phyloP scores from a whole-genome alignment of 2,888 invertebrate species.

The Oscheius sp. region DNA sequence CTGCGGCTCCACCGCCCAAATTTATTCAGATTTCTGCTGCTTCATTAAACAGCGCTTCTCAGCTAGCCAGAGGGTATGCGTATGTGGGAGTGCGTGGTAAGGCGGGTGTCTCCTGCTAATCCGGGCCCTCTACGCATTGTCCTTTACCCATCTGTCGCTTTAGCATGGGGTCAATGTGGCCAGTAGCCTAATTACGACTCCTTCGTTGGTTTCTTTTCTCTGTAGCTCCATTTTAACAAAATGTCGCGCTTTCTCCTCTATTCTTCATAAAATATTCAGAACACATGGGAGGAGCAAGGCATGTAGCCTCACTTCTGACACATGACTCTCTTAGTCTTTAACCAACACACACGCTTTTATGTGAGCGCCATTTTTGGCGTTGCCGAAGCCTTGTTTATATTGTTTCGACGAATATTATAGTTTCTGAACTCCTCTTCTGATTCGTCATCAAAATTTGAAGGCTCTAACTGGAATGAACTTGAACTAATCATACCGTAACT shows the following conservation, averaged over 20 bases:
- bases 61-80: too few species aligned
- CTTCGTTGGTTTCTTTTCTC: not conserved
- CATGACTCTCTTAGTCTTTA: conserved; percentile 22
- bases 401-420: too few species aligned
- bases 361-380: too few species aligned
- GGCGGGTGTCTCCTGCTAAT: conserved; percentile 32
- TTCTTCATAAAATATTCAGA: conserved; percentile 19
- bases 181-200: conserved; percentile 22
- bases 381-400: too few species aligned
- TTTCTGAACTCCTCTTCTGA: too few species aligned
- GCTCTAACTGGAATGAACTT: too few species aligned
- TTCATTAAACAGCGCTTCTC: not conserved
- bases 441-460: too few species aligned
- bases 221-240: not conserved
- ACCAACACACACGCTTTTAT: not conserved
- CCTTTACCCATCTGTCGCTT: conserved; percentile 37
- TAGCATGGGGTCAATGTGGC: conserved; percentile 35
- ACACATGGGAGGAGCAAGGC: conserved; percentile 16
- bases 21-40: not conserved
- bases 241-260: not conserved
- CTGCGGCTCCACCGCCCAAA: not conserved
- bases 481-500: too few species aligned
- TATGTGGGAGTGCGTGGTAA: conserved; percentile 18
- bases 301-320: conserved; percentile 30
- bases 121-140: conserved; percentile 33